A percentile compares a stretch with the other conserved stretches of the same genome.
These are phyloP conservation scores for Aethina tumida DNA, from an alignment of 1,140 invertebrate genomes.

Conservation along the genomic window DNA sequence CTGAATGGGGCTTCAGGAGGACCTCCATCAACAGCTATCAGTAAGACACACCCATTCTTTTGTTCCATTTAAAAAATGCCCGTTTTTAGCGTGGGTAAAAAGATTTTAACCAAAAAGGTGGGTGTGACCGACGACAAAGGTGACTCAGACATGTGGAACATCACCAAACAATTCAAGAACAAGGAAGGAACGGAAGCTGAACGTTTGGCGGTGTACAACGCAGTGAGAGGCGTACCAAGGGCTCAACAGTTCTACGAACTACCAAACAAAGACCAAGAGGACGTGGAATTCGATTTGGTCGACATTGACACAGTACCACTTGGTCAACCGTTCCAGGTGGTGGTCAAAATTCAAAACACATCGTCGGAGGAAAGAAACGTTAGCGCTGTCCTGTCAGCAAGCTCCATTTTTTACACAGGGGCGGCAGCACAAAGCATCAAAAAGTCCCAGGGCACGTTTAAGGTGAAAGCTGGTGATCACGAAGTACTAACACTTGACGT, in stretches of 20 bases:
- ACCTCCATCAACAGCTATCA: slow-evolving; percentile 52
- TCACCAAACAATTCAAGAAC: slow-evolving; percentile 61
- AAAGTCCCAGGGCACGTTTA: slow-evolving; percentile 48
- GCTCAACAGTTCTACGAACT: slow-evolving; percentile 50
- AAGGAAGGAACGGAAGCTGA: slow-evolving; percentile 54
- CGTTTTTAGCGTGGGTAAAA: slow-evolving; percentile 49
- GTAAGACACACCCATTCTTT: slow-evolving; percentile 36
- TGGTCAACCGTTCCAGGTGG: slow-evolving; percentile 55
- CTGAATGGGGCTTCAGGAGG: slow-evolving; percentile 53
- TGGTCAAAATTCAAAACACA: slow-evolving; percentile 56
- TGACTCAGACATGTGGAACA: slow-evolving; percentile 53
- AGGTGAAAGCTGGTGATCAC: slow-evolving; percentile 39
- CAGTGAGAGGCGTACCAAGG: slow-evolving; percentile 46
- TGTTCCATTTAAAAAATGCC: background rate
- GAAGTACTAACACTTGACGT: slow-evolving; percentile 44
- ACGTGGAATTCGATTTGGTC: slow-evolving; percentile 53
- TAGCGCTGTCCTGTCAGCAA: slow-evolving; percentile 48
- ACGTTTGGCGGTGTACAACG: slow-evolving; percentile 52
- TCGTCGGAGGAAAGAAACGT: slow-evolving; percentile 52
- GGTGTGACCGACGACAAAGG: slow-evolving; percentile 50
- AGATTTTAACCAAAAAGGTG: slow-evolving; percentile 62
- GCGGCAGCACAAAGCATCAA: slow-evolving; percentile 54
- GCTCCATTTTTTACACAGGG: slow-evolving; percentile 61
- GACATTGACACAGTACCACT: slow-evolving; percentile 56
- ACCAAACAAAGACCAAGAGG: slow-evolving; percentile 44